Conservation (phyloP, 2,113 vertebrate genomes). For the Athene cunicularia region DNA sequence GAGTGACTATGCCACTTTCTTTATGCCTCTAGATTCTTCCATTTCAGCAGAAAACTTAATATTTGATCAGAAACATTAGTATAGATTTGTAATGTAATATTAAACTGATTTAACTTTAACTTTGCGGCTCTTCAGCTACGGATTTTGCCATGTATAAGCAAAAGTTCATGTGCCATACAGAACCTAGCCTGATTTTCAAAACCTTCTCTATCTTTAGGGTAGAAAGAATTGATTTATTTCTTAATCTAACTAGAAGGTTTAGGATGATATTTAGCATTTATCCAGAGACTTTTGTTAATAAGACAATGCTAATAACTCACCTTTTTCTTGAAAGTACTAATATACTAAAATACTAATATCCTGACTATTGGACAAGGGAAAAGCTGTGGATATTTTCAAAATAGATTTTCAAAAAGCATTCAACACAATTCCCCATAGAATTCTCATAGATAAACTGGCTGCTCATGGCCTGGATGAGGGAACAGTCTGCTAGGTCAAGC, state of each 20-base stretch:
- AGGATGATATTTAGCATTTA: not conserved
- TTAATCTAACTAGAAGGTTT: not conserved
- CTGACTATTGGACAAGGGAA: too few species aligned
- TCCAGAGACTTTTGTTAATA: not conserved
- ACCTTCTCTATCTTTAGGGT: not conserved
- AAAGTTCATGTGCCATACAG: not conserved
- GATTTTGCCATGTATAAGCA: slow-evolving; percentile 3
- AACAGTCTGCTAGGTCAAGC: too few species aligned
- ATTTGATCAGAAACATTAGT: slow-evolving; percentile 42
- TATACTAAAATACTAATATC: too few species aligned
- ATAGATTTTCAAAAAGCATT: too few species aligned
- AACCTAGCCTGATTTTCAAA: not conserved
- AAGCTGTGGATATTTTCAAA: too few species aligned
- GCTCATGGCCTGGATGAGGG: too few species aligned
- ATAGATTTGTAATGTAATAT: slow-evolving; percentile 33
- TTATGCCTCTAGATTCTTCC: not conserved
- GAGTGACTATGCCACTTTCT: not conserved
- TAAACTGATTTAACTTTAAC: slow-evolving; percentile 36
- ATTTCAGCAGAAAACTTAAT: slow-evolving; percentile 19
- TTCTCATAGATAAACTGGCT: too few species aligned
- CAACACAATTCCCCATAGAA: too few species aligned
- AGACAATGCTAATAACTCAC: not conserved
- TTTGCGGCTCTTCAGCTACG: not conserved
- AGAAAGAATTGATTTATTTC: not conserved
- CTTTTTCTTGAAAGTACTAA: not conserved